Percentiles rank a stretch among this genome's conserved stretches.
Conservation (phyloP, 2,113 vertebrate genomes). For the Ictalurus punctatus region DNA sequence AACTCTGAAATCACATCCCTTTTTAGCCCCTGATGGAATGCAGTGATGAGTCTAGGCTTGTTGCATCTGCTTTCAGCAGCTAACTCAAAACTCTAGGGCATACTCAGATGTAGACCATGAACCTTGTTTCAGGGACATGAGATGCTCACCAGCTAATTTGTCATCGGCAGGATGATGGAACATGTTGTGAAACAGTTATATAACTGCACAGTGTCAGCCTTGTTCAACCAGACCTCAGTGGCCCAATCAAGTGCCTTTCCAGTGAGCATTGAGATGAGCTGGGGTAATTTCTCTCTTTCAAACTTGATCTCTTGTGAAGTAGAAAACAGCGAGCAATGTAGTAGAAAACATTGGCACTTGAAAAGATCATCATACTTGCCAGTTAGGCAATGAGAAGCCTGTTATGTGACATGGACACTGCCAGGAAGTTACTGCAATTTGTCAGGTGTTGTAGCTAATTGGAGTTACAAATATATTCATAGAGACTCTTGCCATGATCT, state of each 20-base stretch:
- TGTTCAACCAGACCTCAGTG: not conserved
- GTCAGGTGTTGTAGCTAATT: not conserved
- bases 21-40: conserved; percentile 29
- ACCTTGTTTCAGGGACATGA: not conserved
- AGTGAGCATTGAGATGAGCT: not conserved
- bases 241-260: not conserved
- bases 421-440: not conserved
- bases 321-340: not conserved
- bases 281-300: not conserved
- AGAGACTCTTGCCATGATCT: not conserved
- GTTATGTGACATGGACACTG: not conserved
- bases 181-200: not conserved
- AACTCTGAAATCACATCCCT: conserved; percentile 21
- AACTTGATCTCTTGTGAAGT: not conserved
- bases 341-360: not conserved
- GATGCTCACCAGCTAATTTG: not conserved
- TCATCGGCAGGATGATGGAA: not conserved
- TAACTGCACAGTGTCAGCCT: not conserved
- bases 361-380: not conserved
- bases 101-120: conserved; percentile 5
- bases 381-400: not conserved
- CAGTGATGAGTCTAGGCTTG: conserved; percentile 23
- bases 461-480: not conserved
- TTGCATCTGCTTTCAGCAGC: conserved; percentile 3
- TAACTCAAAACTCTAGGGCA: conserved; percentile 1